Evolutionary conservation across 2,888 invertebrate species (phyloP).

Genomic region (Xestia xanthographa): DNA sequence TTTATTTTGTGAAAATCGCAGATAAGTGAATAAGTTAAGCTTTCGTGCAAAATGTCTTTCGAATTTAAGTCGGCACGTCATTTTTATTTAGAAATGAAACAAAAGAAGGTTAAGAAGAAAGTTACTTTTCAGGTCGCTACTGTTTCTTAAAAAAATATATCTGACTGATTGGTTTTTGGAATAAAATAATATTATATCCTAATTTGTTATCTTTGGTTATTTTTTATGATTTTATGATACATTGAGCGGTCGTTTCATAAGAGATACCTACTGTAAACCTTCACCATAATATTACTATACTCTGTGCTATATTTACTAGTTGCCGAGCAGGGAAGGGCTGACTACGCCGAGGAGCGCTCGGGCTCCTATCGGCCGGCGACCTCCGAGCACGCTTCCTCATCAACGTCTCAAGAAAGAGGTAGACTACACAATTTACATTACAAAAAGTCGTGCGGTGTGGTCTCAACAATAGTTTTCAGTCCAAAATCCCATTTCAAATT

Average conservation of each 20-base stretch:
- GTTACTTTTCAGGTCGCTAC: conserved; percentile 83
- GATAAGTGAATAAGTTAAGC: conserved; percentile 66
- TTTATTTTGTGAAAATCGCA: conserved; percentile 68
- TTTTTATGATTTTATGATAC: not conserved
- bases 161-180: not conserved
- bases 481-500: not conserved
- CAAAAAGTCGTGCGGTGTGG: not conserved
- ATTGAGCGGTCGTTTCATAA: not conserved
- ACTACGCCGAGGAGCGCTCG: conserved; percentile 88
- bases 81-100: conserved; percentile 84
- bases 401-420: conserved; percentile 88
- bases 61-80: conserved; percentile 80
- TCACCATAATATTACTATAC: not conserved
- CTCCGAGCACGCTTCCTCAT: conserved; percentile 86
- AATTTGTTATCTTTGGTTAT: not conserved
- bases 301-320: conserved; percentile 71
- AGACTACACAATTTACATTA: not conserved
- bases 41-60: conserved; percentile 80
- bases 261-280: not conserved
- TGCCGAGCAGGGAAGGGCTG: conserved; percentile 86
- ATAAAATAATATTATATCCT: not conserved
- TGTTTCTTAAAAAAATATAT: conserved; percentile 4
- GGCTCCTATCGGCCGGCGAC: conserved; percentile 84
- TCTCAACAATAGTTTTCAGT: not conserved
- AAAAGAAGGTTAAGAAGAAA: conserved; percentile 83